Evolutionary conservation across 2,113 vertebrate species (phyloP), one percentile per base, ranked within the genome.

Genomic region (Aphyosemion australe): DNA sequence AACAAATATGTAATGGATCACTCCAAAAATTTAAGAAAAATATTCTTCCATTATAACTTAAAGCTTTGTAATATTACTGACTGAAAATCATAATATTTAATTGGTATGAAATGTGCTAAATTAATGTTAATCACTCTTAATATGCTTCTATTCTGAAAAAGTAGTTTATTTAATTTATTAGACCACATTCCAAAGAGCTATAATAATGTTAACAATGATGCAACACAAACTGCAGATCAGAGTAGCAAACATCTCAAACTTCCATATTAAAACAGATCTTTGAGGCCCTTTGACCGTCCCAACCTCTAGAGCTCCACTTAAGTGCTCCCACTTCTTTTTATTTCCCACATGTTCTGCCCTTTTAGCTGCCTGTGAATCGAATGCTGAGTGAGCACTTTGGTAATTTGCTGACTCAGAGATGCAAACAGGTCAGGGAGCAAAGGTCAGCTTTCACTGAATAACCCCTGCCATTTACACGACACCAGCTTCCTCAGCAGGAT

Each of bases 371-470:
- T 31, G 56, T 62, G 37, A 12, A 59, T 49, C 52, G 43, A 58
- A 41, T 84, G 84, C 88, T 90, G 83, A 88, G 70, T 64, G 66
- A 21, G 78, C 81, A 73, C 32, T 79, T 83, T 83, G 39, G 45
- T 53, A 69, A 50, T 73, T 64, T 82, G 84, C 74, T 57, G 69
- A 87, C 66, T 79, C 73, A 86, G 75, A 68, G 72, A 79, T 57
- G 64, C 65, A 49, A 58, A 42, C 21, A 48, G 68, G 64, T 84
- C 75, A 79, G 54, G 42, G 66, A 45, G 50, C 73, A 80, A 72
- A 80, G 83, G 79, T 86, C 68, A 12, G 37, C 55, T 79, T 80
- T 78, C 76, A 76, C 72, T 78, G 54, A 55, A 16, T 41, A 51
- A 84, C 64, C 76, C 31, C 74, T 79, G 74, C 26, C 0, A 67